A percentile compares a stretch with the other conserved stretches of the same genome.
Evolutionary conservation across 92 coral and sea anemone species (phyloP).

Genomic region (Phymanthus crucifer): DNA sequence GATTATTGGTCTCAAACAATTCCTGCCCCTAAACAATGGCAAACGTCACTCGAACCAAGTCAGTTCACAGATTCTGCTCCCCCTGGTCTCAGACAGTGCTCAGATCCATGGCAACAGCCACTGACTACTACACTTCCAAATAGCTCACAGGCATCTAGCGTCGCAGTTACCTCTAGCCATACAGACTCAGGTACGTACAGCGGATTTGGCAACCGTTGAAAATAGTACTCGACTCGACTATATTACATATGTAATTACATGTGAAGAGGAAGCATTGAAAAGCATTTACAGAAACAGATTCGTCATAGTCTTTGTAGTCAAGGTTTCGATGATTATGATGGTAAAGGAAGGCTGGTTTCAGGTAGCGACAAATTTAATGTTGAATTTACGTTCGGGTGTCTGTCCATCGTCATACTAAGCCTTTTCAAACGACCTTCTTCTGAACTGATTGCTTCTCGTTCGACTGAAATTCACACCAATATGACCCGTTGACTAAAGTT

Average conservation of each 20-base stretch:
- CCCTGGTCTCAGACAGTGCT: constrained; percentile 73
- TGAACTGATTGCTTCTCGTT: no score
- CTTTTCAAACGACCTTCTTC: no score
- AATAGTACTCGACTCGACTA: neutral
- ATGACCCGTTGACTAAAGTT: no score
- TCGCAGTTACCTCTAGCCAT: constrained; percentile 50
- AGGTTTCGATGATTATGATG: neutral
- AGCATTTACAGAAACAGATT: neutral
- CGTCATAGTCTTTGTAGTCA: neutral
- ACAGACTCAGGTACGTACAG: constrained; percentile 65
- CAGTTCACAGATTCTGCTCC: constrained; percentile 64
- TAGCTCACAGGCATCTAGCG: constrained; percentile 65
- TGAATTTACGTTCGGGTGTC: no score
- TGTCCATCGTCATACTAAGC: no score
- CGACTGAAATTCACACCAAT: no score
- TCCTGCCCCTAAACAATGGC: constrained; percentile 78
- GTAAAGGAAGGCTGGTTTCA: no score
- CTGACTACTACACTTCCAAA: constrained; percentile 40
- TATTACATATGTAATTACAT: neutral
- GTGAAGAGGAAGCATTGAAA: neutral
- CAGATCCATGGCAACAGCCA: constrained; percentile 83
- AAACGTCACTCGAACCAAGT: constrained; percentile 55
- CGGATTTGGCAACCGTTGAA: constrained; percentile 66
- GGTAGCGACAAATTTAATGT: no score
- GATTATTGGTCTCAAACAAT: constrained; percentile 85